A percentile compares a stretch with the other conserved stretches of the same genome.
Conservation (phyloP, 2,888 invertebrate genomes). For the Agrotis puta region DNA sequence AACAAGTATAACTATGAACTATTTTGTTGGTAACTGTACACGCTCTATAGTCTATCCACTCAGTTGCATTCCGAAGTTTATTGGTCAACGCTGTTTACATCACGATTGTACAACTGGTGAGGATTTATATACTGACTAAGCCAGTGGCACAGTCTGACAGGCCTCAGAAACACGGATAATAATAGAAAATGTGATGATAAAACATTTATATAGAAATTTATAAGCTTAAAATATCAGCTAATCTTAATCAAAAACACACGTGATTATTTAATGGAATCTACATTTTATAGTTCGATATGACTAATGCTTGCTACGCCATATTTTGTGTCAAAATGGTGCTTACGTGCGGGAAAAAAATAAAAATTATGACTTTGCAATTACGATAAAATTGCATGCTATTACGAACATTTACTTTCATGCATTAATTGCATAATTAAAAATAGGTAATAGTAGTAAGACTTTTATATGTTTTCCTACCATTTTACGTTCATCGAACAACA, state of each 20-base stretch:
- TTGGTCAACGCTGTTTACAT: conserved; percentile 57
- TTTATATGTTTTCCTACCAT: conserved; percentile 17
- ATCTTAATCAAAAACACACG: neutral
- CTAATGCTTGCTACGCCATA: neutral
- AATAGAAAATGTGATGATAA: conserved; percentile 42
- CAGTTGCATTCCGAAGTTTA: conserved; percentile 40
- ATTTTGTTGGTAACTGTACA: conserved; percentile 44
- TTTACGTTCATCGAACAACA: conserved; percentile 22
- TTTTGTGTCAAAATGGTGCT: conserved; percentile 12
- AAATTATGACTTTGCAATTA: neutral
- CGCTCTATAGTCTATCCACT: neutral
- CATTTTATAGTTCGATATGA: neutral
- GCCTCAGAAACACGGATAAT: conserved; percentile 39
- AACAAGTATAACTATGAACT: conserved; percentile 30
- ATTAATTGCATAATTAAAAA: conserved; percentile 29
- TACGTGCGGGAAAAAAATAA: neutral
- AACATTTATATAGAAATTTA: conserved; percentile 17
- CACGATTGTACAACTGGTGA: conserved; percentile 40
- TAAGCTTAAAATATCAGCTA: conserved; percentile 11
- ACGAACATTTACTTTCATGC: conserved; percentile 8
- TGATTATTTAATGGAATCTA: neutral
- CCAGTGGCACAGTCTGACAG: conserved; percentile 30
- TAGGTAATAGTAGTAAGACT: conserved; percentile 9
- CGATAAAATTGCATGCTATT: conserved; percentile 14
- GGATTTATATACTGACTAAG: conserved; percentile 22